Evolutionary conservation across 2,113 vertebrate species (phyloP), one percentile per base, ranked within the genome.

Genomic region (Semnornis frantzii): DNA sequence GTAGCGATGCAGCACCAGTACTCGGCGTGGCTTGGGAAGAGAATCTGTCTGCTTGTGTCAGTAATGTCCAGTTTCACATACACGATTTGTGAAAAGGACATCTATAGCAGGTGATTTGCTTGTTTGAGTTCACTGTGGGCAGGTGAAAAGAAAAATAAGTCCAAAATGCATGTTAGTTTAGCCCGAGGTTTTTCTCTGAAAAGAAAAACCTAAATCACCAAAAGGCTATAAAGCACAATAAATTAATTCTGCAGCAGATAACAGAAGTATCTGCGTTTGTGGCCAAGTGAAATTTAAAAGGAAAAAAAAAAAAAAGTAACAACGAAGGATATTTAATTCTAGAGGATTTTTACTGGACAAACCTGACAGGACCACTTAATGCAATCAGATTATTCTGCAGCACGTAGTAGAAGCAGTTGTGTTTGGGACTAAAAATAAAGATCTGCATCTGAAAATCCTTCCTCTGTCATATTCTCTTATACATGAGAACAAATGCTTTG

Each of bases 11-110:
- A 17, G 30, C 6, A 5, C 30, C 2, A 23, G 39, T 37, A 15
- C 13, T 33, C 55, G 10, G 31, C 0, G 1, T 64, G 48, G 11
- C 68, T 46, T 24, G 39, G 70, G 54, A 59, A 34, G 42, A 60
- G 13, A 31, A 31, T 24, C 6, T 3, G 0, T 30, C 31, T 23
- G 7, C 20, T 34, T 15, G 12, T 12, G 16, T 31, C 25, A 4
- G 0, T 69, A 27, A 9, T 4, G 15, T 5, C 14, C 19, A 2
- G 30, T 3, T 75, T 84, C 50, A 5, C 5, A 1, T 18, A 27
- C 48, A 15, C 5, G 48, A 17, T 21, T 85, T 69, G 7, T 19
- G 12, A 71, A 90, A 71, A 17, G 39, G n/a, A 71, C 62, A 52
- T 37, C 37, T 3, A 0, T 71, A 27, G 33, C 24, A 9, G 12